Percentiles rank a stretch among this genome's conserved stretches.
Conservation (phyloP, 2,113 vertebrate species). For the Lontra canadensis region DNA sequence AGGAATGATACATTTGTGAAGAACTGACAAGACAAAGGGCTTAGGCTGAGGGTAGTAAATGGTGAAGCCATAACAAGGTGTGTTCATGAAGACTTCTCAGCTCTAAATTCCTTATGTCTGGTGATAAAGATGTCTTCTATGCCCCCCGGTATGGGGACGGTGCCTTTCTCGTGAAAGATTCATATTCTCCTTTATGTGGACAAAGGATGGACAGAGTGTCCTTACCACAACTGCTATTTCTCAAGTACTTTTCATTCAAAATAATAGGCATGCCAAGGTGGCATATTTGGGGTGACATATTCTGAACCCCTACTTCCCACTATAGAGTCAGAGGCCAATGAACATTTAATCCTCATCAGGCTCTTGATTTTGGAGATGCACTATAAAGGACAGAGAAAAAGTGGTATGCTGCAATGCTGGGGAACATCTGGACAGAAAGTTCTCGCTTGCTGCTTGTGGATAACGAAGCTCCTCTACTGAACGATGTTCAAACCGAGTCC, state of each 20-base stretch:
- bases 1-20: background rate
- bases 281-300: background rate
- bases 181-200: background rate
- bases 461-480: accelerated
- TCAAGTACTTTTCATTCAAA: background rate
- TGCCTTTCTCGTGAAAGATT: background rate
- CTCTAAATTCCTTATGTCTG: background rate
- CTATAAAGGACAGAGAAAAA: background rate
- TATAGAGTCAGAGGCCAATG: background rate
- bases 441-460: background rate
- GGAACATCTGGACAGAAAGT: background rate
- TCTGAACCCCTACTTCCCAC: background rate
- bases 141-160: too few relatives aligned
- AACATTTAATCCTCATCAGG: background rate
- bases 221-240: background rate
- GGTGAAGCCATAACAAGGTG: too few relatives aligned
- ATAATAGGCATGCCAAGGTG: background rate
- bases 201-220: background rate
- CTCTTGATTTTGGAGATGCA: background rate
- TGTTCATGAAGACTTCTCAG: background rate
- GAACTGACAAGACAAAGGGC: background rate
- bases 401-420: background rate
- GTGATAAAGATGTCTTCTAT: background rate
- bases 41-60: too few relatives aligned
- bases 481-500: too few relatives aligned